These are phyloP conservation scores for Phataginus tricuspis DNA, from an alignment of 2,797 vertebrate species.

Conservation along the genomic window DNA sequence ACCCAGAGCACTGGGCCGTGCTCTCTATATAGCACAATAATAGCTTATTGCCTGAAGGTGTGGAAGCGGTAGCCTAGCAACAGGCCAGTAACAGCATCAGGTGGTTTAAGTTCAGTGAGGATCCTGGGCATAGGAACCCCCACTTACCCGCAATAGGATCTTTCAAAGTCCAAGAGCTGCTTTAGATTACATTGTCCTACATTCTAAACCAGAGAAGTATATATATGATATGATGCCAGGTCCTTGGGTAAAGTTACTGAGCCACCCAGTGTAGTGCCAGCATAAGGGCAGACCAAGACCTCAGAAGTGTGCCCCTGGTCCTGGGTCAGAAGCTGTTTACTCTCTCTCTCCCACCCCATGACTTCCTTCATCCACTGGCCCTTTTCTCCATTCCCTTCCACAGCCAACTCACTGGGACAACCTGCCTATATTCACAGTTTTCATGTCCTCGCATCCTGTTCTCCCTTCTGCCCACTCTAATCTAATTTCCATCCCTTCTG, in stretches of 20 bases:
- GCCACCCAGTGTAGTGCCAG: neutral
- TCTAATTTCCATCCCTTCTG: neutral
- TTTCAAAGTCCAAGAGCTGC: neutral
- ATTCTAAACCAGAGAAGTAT: neutral
- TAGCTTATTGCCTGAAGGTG: too few species aligned
- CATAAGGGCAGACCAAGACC: too few species aligned
- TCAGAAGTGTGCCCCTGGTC: neutral
- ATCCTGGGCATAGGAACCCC: too few species aligned
- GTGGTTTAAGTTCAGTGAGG: too few species aligned
- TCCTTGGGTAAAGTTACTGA: neutral
- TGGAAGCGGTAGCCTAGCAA: too few species aligned
- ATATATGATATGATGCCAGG: neutral
- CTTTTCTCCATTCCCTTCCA: neutral
- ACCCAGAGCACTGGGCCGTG: too few species aligned
- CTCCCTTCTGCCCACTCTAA: neutral
- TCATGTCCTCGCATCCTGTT: neutral
- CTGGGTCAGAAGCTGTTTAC: neutral
- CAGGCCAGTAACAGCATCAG: too few species aligned
- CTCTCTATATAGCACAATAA: too few species aligned
- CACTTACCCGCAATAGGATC: neutral
- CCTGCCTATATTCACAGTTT: neutral
- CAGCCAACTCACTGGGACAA: neutral
- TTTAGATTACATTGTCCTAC: neutral
- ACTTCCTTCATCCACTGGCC: neutral
- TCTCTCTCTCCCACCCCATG: neutral